Evolutionary conservation across 2,113 vertebrate genomes (phyloP).

Genomic region (Zapus hudsonius): DNA sequence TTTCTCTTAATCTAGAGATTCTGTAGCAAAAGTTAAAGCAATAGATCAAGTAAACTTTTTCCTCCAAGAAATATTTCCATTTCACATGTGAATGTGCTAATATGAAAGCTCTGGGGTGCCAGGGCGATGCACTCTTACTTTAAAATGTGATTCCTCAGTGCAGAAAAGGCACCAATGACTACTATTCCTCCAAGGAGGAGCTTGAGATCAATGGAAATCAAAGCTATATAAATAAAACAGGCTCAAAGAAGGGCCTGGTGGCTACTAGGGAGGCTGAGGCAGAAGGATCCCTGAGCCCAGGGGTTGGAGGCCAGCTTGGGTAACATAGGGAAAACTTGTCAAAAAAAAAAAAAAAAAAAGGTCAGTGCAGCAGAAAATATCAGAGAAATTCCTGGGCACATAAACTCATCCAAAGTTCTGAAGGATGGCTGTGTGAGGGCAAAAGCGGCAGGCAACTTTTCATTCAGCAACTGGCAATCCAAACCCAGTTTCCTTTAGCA

Average conservation of each 20-base stretch:
- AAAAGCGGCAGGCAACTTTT: background rate
- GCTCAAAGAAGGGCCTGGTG: background rate
- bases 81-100: background rate
- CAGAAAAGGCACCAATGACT: background rate
- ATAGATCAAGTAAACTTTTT: background rate
- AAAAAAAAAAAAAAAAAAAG: background rate
- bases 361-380: background rate
- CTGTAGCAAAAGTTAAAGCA: background rate
- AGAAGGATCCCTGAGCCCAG: background rate
- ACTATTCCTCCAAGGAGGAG: background rate
- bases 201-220: background rate
- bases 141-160: background rate
- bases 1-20: background rate
- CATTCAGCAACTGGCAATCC: fast-evolving
- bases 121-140: background rate
- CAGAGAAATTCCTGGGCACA: background rate
- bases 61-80: background rate
- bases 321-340: background rate
- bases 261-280: background rate
- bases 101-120: background rate
- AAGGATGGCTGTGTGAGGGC: fast-evolving
- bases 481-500: background rate
- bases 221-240: background rate
- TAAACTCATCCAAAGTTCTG: background rate
- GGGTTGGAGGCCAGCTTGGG: background rate